Percentiles rank a stretch among this genome's conserved stretches.
Conservation (phyloP, 2,113 vertebrate genomes). For the Talpa occidentalis region DNA sequence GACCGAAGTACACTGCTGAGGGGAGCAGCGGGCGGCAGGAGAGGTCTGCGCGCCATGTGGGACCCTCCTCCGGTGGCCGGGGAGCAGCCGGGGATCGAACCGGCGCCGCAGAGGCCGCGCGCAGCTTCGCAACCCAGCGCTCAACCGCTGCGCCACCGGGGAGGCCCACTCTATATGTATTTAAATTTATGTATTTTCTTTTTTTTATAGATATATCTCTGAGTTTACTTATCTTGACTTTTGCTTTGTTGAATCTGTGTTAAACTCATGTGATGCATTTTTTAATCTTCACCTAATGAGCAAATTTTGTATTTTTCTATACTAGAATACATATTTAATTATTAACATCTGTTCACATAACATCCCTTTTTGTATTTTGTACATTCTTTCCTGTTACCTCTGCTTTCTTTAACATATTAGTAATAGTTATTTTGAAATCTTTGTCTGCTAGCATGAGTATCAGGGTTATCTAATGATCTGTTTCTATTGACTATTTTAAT, state of each 20-base stretch:
- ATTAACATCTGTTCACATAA: slow-evolving; percentile 9
- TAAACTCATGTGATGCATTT: background rate
- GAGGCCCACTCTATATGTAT: background rate
- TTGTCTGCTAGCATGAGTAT: background rate
- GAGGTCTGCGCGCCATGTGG: too few species aligned
- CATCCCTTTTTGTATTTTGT: background rate
- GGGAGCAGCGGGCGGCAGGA: too few species aligned
- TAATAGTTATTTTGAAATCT: slow-evolving; percentile 38
- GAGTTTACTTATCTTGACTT: slow-evolving; percentile 20
- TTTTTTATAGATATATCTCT: background rate
- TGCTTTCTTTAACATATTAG: slow-evolving; percentile 4
- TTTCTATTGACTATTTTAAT: background rate
- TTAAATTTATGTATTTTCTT: background rate
- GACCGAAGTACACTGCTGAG: too few species aligned
- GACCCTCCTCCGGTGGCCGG: too few species aligned
- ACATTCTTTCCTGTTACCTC: background rate
- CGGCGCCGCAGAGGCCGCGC: too few species aligned
- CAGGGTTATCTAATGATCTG: background rate
- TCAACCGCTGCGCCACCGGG: too few species aligned
- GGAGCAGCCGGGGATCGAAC: too few species aligned
- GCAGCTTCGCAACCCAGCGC: too few species aligned
- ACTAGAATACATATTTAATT: background rate
- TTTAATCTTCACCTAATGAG: slow-evolving; percentile 18
- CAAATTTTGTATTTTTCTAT: slow-evolving; percentile 4
- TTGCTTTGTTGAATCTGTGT: background rate